phyloP scores from a whole-genome alignment of 2,888 invertebrate genomes.

The Saturnia japonica region DNA sequence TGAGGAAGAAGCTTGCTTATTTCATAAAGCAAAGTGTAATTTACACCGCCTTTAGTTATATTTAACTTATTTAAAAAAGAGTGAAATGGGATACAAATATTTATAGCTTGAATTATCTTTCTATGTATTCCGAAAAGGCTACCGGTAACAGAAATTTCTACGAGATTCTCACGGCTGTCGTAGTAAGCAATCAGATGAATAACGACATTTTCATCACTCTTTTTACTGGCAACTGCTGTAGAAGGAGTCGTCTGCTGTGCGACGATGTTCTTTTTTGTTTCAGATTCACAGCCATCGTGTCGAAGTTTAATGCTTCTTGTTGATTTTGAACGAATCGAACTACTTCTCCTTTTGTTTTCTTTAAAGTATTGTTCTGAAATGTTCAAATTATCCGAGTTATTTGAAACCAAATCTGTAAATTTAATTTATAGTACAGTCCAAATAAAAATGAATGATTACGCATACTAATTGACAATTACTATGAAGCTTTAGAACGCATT shows the following conservation, averaged over 20 bases:
- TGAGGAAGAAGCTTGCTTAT: constrained; percentile 47
- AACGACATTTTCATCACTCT: neutral
- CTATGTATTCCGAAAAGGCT: constrained; percentile 33
- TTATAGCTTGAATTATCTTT: constrained; percentile 47
- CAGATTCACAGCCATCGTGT: neutral
- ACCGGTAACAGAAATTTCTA: constrained; percentile 44
- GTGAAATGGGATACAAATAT: constrained; percentile 52
- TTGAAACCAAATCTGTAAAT: neutral
- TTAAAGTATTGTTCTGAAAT: constrained; percentile 8
- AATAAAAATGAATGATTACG: neutral
- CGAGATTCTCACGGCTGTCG: constrained; percentile 37
- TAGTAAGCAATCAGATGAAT: constrained; percentile 45
- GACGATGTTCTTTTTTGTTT: neutral
- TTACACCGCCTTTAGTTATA: constrained; percentile 39
- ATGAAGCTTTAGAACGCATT: neutral
- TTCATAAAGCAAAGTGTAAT: constrained; percentile 38
- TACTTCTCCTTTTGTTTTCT: neutral
- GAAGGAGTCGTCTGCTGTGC: neutral
- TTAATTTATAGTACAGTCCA: too few relatives aligned
- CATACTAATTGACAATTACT: neutral
- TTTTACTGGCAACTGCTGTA: neutral
- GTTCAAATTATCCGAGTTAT: neutral
- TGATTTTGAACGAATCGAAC: constrained; percentile 12
- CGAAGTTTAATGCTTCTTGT: neutral
- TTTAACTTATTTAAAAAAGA: constrained; percentile 41